Evolutionary conservation across 2,113 vertebrate species (phyloP).

Genomic region (Pseudopipra pipra): DNA sequence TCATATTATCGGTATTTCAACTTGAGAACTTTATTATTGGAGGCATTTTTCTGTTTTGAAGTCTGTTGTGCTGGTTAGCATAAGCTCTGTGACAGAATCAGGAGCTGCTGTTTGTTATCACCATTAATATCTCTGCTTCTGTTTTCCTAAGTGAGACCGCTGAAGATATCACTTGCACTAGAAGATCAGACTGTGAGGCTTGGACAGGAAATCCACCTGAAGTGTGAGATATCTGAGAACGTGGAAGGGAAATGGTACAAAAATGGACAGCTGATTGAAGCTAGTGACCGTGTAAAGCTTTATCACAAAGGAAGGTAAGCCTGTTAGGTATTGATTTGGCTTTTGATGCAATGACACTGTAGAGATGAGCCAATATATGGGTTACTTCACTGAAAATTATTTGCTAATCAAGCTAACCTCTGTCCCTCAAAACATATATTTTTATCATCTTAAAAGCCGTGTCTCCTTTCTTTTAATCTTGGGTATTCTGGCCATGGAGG

Average conservation of each 20-base stretch:
- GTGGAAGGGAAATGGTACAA: slow-evolving; percentile 94
- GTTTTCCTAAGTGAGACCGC: slow-evolving; percentile 84
- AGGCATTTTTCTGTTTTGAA: neutral
- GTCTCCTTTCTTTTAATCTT: neutral
- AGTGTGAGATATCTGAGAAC: slow-evolving; percentile 93
- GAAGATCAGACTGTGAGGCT: slow-evolving; percentile 84
- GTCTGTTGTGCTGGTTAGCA: neutral
- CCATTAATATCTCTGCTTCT: neutral
- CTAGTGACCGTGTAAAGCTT: slow-evolving; percentile 86
- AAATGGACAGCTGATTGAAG: slow-evolving; percentile 90
- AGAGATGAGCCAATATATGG: neutral
- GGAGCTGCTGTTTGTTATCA: neutral
- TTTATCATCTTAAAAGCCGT: neutral
- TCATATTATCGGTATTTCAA: neutral
- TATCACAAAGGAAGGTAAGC: slow-evolving; percentile 88
- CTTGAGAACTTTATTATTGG: neutral
- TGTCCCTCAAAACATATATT: neutral
- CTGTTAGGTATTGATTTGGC: neutral
- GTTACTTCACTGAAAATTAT: neutral
- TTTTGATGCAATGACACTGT: neutral
- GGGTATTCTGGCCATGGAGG: neutral
- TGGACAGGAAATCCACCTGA: slow-evolving; percentile 88
- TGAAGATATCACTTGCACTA: slow-evolving; percentile 89
- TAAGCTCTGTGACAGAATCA: neutral
- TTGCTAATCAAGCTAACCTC: neutral